Percentiles rank a stretch among this genome's conserved stretches.
phyloP scores from a whole-genome alignment of 2,113 vertebrate species.

The Syngnathus floridae region DNA sequence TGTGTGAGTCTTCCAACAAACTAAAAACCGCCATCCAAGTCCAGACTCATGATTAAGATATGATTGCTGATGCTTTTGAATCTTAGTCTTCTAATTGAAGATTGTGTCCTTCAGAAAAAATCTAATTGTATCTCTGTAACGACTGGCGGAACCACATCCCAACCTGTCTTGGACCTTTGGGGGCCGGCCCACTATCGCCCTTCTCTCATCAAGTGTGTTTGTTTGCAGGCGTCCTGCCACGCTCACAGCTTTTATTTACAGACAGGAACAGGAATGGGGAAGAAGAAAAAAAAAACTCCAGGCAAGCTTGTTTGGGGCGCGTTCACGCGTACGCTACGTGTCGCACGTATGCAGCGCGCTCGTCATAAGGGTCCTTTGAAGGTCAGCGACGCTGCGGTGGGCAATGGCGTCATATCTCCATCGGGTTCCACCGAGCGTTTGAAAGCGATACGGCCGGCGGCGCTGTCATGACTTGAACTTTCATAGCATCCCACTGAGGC shows the following conservation, averaged over 20 bases:
- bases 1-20: constrained; percentile 11
- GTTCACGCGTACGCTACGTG: constrained; percentile 35
- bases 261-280: neutral
- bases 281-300: constrained; percentile 29
- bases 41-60: constrained; percentile 7
- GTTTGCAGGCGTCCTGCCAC: constrained; percentile 60
- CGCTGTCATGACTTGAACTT: constrained; percentile 58
- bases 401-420: constrained; percentile 66
- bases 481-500: constrained; percentile 8
- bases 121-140: too few relatives aligned
- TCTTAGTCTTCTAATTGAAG: neutral
- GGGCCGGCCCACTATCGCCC: constrained; percentile 51
- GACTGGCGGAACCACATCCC: constrained; percentile 38
- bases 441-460: constrained; percentile 65
- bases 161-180: constrained; percentile 59
- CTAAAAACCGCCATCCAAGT: neutral
- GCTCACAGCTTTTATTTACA: constrained; percentile 40
- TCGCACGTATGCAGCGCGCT: constrained; percentile 31
- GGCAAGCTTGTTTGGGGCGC: constrained; percentile 53
- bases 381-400: constrained; percentile 57
- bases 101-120: neutral
- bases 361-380: constrained; percentile 58
- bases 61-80: constrained; percentile 3
- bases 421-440: constrained; percentile 56
- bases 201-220: constrained; percentile 55